Base-by-base conservation (phyloP, 2,888 invertebrate genomes). In the Metopia argyrocephala region DNA sequence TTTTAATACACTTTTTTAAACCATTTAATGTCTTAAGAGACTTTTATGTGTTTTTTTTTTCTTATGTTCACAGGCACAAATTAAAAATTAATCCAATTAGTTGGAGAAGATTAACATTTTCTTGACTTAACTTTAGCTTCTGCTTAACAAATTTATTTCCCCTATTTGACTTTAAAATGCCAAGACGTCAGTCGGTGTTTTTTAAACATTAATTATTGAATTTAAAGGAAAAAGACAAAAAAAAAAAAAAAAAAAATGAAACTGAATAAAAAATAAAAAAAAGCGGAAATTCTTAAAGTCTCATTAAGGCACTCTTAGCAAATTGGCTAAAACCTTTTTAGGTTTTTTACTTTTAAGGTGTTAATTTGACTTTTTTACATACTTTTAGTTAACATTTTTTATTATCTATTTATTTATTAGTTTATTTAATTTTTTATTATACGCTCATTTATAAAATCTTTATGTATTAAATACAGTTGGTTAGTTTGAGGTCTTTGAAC, bases 61-160 rank as follows among this genome's bases (percentile, higher is more conserved):
- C 2, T 21, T 27, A 31, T 46, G 18, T 45, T 28, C 54, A 64
- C 64, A 73, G 38, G 3, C 15, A 4, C 12, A 38, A 38, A 38
- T 15, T 73, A 65, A 48, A 59, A 75, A 61, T 75, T 75, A 75
- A 75, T 68, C 75, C 61, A 75, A 75, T 75, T 75, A 75, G 68
- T 61, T 68, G 54, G n/a, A 45, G 38, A 68, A 56, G 45, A 68
- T 56, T 56, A 23, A 25, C 23, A 25, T 25, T 38, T 15, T 38
- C 38, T 38, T 12, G 3, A 15, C 31, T 65, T 50, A 25, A 62
- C n/a, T 62, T 23, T 25, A 18, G 25, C 46, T 65, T 66, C 20
- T 25, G 15, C 54, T 54, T 54, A 5, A 15, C 15, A 25, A 15
- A 23, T 54, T 54, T 54, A 25, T 27, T 38, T 38, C 9, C 0